phyloP scores from a whole-genome alignment of 1,140 invertebrate genomes.

The Drosophila repletoides region DNA sequence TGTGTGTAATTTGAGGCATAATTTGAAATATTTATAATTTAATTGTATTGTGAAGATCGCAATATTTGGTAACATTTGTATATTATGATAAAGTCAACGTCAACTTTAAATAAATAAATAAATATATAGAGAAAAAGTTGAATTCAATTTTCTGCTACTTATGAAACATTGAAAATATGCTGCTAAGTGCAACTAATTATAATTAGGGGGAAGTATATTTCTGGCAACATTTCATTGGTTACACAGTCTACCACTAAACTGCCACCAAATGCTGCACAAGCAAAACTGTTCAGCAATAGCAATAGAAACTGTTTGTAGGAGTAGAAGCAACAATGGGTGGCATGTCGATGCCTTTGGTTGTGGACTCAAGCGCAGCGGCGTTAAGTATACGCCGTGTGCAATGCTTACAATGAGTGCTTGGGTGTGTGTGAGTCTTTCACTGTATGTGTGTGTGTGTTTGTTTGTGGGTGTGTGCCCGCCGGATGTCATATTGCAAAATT shows the following conservation, averaged over 20 bases:
- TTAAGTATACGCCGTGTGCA: conserved; percentile 66
- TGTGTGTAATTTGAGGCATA: too few species aligned
- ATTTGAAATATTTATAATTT: too few species aligned
- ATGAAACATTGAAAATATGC: too few species aligned
- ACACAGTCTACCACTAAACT: conserved; percentile 14
- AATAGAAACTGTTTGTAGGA: conserved; percentile 11
- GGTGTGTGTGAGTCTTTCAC: background rate
- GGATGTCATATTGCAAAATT: conserved; percentile 80
- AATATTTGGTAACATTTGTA: too few species aligned
- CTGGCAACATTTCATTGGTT: conserved; percentile 11
- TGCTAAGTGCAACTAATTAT: conserved; percentile 10
- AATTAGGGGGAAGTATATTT: conserved; percentile 20
- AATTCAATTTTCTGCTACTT: too few species aligned
- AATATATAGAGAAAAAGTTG: too few species aligned
- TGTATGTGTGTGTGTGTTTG: conserved; percentile 13
- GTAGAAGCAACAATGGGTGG: conserved; percentile 52
- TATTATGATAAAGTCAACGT: too few species aligned
- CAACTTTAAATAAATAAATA: too few species aligned
- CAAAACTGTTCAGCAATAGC: conserved; percentile 33
- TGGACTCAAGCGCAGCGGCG: conserved; percentile 71
- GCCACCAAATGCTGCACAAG: conserved; percentile 3
- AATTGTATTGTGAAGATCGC: too few species aligned
- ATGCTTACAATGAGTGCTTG: background rate
- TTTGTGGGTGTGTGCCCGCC: conserved; percentile 37
- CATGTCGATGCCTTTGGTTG: conserved; percentile 60